A percentile compares a stretch with the other conserved stretches of the same genome.
Conservation (phyloP, 2,888 invertebrate genomes). For the Euzophera pinguis region DNA sequence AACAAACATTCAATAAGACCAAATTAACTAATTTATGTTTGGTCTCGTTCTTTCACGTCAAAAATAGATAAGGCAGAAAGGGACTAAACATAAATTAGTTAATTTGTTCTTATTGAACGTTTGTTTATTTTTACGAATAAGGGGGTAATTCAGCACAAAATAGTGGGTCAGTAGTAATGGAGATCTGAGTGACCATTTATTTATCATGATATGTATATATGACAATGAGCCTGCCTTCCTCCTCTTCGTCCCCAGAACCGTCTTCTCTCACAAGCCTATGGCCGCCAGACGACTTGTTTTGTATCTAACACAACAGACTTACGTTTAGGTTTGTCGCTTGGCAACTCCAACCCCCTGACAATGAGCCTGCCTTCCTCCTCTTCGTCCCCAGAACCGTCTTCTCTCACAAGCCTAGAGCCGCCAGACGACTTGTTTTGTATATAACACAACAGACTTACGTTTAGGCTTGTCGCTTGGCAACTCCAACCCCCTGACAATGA, state of each 20-base stretch:
- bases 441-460: constrained; percentile 66
- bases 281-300: constrained; percentile 38
- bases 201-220: too few species aligned
- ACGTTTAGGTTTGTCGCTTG: constrained; percentile 80
- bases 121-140: too few species aligned
- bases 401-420: constrained; percentile 85
- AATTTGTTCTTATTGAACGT: too few species aligned
- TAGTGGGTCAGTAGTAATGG: too few species aligned
- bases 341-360: constrained; percentile 87
- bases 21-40: too few species aligned
- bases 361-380: constrained; percentile 90
- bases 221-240: constrained; percentile 91
- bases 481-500: constrained; percentile 90
- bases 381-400: constrained; percentile 90
- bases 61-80: too few species aligned
- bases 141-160: too few species aligned
- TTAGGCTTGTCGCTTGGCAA: constrained; percentile 77
- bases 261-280: constrained; percentile 88
- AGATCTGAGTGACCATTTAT: too few species aligned
- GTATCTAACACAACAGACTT: constrained; percentile 45
- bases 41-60: too few species aligned
- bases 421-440: constrained; percentile 7
- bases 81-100: too few species aligned
- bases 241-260: constrained; percentile 90
- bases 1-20: too few species aligned